phyloP scores from a whole-genome alignment of 2,888 invertebrate genomes.

The Hermodice carunculata region DNA sequence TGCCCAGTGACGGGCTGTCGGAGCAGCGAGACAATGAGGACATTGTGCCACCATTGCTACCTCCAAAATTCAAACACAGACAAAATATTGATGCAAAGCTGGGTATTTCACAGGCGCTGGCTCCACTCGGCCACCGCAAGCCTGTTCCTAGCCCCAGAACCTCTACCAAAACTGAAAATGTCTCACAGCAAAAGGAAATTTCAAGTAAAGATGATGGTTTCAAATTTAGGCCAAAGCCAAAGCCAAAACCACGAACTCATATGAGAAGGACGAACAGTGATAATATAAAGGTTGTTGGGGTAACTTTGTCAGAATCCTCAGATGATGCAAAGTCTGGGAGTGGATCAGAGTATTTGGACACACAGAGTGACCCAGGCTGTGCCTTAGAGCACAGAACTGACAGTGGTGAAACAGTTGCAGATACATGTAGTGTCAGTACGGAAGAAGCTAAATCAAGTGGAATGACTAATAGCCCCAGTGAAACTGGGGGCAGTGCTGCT shows the following conservation, averaged over 20 bases:
- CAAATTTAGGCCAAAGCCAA: not conserved
- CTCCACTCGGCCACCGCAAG: not conserved
- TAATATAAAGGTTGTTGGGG: not conserved
- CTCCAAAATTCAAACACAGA: not conserved
- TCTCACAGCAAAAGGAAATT: not conserved
- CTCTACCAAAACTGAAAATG: not conserved
- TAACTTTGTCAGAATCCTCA: not conserved
- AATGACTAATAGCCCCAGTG: too few relatives aligned
- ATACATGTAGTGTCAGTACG: too few relatives aligned
- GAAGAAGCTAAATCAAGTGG: too few relatives aligned
- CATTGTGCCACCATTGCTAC: too few relatives aligned
- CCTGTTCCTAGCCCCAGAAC: not conserved
- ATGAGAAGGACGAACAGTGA: not conserved
- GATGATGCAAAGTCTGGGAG: too few relatives aligned
- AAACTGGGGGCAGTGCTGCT: too few relatives aligned
- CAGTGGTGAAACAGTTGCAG: too few relatives aligned
- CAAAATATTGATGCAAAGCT: not conserved
- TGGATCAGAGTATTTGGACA: too few relatives aligned
- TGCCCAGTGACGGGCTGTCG: too few relatives aligned
- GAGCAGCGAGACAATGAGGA: too few relatives aligned
- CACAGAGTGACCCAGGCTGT: too few relatives aligned
- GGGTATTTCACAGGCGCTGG: not conserved
- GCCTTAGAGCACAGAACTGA: too few relatives aligned
- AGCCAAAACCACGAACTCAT: not conserved
- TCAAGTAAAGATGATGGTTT: not conserved